Conservation (phyloP, 2,888 invertebrate genomes). For the Chironomus tentans region DNA sequence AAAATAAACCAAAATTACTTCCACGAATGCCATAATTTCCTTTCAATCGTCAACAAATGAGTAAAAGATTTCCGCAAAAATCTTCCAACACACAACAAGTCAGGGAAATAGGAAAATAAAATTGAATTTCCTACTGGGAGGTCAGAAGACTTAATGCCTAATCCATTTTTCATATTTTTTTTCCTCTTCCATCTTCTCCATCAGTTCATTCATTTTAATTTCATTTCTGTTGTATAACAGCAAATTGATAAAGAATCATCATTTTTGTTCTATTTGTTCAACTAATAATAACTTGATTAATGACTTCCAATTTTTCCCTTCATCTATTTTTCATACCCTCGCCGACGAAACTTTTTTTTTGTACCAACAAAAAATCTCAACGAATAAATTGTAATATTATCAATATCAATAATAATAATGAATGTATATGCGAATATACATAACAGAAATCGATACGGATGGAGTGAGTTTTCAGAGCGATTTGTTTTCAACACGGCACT, state of each 20-base stretch:
- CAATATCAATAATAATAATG: no score
- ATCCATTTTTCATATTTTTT: background rate
- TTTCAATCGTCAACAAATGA: no score
- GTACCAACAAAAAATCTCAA: background rate
- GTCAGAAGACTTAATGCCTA: background rate
- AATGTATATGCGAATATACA: background rate
- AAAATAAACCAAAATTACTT: no score
- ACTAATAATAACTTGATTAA: slow-evolving; percentile 18
- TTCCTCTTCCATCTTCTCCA: background rate
- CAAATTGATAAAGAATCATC: slow-evolving; percentile 4
- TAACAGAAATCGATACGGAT: slow-evolving; percentile 29
- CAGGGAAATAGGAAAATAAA: background rate
- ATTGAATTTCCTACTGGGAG: background rate
- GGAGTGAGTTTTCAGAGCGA: slow-evolving; percentile 29
- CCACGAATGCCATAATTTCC: no score
- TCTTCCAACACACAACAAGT: no score
- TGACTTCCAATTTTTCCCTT: slow-evolving; percentile 1
- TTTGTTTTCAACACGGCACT: slow-evolving; percentile 29
- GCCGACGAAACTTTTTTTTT: no score
- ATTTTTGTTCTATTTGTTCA: slow-evolving; percentile 1
- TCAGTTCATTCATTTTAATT: no score
- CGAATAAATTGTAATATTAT: background rate
- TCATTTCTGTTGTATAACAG: background rate
- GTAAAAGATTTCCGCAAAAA: no score
- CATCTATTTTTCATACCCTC: background rate